Evolutionary conservation across 2,797 vertebrate species (phyloP), one percentile per base, ranked within the genome.

Genomic region (Rhynchotus rufescens): DNA sequence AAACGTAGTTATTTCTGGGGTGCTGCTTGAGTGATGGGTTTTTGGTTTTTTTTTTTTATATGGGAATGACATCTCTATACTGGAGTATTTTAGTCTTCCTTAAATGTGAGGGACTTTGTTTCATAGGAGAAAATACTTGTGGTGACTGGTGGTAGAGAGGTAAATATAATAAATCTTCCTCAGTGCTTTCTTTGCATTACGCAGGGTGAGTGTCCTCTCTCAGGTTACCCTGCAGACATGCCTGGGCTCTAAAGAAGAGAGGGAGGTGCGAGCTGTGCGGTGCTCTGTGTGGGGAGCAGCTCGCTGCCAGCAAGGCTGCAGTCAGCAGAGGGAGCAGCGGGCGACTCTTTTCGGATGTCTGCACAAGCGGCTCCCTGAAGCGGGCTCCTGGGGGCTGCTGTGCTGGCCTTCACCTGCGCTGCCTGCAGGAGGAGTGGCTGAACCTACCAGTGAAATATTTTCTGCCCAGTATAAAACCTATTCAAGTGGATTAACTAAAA

Each of bases 261-360:
- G 30, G 14, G 9, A 56, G n/a, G 16, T 8, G 20, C 40, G 4
- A 6, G 4, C 30, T 16, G 28, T 5, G 5, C 12, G 45, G 30
- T 21, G 36, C 32, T 30, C 3, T 7, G 42, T 2, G 5, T 8
- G 21, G 42, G 4, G n/a, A 30, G 44, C 3, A 1, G 6, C n/a
- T 19, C 19, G 9, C 2, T 6, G 13, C 26, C 34, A 28, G 81
- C 32, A 6, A 1, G 17, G 1, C 22, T 9, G 5, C 2, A 44
- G 44, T 36, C 93, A 56, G 45, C 32, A 86, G 91, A 73, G 79
- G 93, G 89, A 88, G 93, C 91, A 75, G n/a, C 45, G 65, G 13
- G n/a, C 45, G 65, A 12, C 61, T 30, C 22, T 19, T 68, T 19
- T 57, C 44, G 34, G 14, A n/a, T 26, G 12, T 2, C 25, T 17